A percentile compares a stretch with the other conserved stretches of the same genome.
These are phyloP conservation scores for Polypedilum vanderplanki DNA, from an alignment of 1,140 invertebrate species.

Conservation along the genomic window DNA sequence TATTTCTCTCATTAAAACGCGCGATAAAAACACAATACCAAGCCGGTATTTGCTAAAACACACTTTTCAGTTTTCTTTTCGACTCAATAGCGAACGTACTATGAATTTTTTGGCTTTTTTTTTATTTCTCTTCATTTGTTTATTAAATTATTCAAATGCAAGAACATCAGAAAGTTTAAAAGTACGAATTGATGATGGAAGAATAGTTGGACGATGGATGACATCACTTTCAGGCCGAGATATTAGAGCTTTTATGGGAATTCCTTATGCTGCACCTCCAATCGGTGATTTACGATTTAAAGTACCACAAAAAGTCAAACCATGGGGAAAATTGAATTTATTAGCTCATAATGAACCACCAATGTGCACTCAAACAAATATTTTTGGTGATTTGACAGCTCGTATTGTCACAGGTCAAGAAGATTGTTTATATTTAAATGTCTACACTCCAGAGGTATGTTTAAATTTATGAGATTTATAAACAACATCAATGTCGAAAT, in stretches of 20 bases:
- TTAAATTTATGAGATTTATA: background rate
- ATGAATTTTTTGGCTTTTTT: too few species aligned
- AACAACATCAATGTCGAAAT: background rate
- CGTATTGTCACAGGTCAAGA: conserved; percentile 48
- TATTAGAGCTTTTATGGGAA: conserved; percentile 40
- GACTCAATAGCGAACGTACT: too few species aligned
- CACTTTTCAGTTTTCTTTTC: too few species aligned
- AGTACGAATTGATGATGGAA: background rate
- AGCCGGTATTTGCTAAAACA: too few species aligned
- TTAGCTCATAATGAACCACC: conserved; percentile 54
- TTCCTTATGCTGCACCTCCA: conserved; percentile 41
- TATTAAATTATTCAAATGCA: background rate
- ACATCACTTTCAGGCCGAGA: conserved; percentile 35
- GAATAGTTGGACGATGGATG: conserved; percentile 34
- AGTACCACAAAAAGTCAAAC: conserved; percentile 49
- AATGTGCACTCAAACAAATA: conserved; percentile 67
- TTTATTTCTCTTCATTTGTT: background rate
- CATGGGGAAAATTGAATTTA: conserved; percentile 52
- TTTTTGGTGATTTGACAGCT: conserved; percentile 53
- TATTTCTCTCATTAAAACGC: too few species aligned
- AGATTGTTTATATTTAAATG: conserved; percentile 57
- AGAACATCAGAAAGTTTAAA: background rate
- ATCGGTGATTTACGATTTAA: conserved; percentile 38
- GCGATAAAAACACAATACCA: too few species aligned
- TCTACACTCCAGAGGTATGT: conserved; percentile 51